phyloP scores from a whole-genome alignment of 2,797 vertebrate species.

The Notoglanidium macrostoma region DNA sequence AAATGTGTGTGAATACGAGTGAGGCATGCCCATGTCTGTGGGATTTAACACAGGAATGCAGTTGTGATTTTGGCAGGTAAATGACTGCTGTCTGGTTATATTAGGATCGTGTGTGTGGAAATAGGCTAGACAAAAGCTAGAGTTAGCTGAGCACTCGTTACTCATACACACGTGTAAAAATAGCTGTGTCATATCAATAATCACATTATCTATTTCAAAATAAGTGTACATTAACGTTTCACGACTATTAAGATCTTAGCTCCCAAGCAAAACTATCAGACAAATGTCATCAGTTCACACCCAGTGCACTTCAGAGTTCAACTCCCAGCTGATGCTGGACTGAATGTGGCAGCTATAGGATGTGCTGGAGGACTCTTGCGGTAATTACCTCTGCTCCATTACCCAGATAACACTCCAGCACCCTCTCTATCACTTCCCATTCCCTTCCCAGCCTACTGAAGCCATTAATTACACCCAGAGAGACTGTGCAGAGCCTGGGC shows the following conservation, averaged over 20 bases:
- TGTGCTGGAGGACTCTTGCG: slow-evolving; percentile 52
- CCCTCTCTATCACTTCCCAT: slow-evolving; percentile 47
- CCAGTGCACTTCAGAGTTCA: slow-evolving; percentile 1
- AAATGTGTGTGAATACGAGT: slow-evolving; percentile 11
- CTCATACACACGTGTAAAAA: not conserved
- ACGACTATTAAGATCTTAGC: not conserved
- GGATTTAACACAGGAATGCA: slow-evolving; percentile 62
- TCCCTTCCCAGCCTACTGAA: slow-evolving; percentile 50
- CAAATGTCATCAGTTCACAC: not conserved
- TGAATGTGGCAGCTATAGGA: slow-evolving; percentile 46
- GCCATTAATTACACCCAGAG: slow-evolving; percentile 50
- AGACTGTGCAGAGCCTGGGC: slow-evolving; percentile 29
- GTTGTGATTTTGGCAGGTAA: slow-evolving; percentile 54
- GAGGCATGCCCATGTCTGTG: not conserved
- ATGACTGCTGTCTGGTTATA: slow-evolving; percentile 63
- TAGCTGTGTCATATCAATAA: no score
- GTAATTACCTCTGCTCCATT: slow-evolving; percentile 53
- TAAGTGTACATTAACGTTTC: not conserved
- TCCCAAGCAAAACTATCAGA: slow-evolving; percentile 7
- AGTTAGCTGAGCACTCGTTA: not conserved
- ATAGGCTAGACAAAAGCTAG: not conserved
- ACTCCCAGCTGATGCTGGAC: slow-evolving; percentile 14
- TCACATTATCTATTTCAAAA: not conserved
- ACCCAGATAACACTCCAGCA: slow-evolving; percentile 50
- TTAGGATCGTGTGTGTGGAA: slow-evolving; percentile 9